Evolutionary conservation across 35 echinoderm and acorn worm species (phyloP).

Genomic region (Nesometra sesokonis): DNA sequence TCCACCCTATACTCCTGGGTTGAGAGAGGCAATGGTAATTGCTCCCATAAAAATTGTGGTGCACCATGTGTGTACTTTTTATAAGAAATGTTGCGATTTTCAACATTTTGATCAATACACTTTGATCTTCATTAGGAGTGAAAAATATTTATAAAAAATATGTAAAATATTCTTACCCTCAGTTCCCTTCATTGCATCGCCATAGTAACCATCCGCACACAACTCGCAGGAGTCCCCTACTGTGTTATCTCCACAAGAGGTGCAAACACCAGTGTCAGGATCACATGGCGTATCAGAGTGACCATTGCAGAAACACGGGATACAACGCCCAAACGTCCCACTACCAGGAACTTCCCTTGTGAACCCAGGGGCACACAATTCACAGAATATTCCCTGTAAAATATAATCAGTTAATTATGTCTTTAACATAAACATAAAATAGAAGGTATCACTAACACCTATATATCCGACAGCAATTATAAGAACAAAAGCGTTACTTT

Average conservation of each 20-base stretch:
- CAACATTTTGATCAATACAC: too few relatives aligned
- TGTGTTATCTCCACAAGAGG: conserved; percentile 54
- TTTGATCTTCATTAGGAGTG: too few relatives aligned
- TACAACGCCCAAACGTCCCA: conserved; percentile 63
- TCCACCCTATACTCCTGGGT: too few relatives aligned
- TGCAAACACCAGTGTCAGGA: conserved; percentile 51
- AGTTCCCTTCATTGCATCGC: conserved; percentile 58
- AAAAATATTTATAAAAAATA: not conserved
- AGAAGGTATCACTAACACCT: too few relatives aligned
- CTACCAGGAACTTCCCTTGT: conserved; percentile 12
- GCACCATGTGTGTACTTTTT: too few relatives aligned
- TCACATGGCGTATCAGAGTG: conserved; percentile 65
- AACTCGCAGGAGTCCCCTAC: conserved; percentile 60
- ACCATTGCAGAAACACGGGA: conserved; percentile 64
- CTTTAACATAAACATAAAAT: too few relatives aligned
- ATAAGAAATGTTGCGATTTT: too few relatives aligned
- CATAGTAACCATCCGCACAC: conserved; percentile 82
- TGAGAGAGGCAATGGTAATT: too few relatives aligned
- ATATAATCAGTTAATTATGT: too few relatives aligned
- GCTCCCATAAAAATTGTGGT: too few relatives aligned
- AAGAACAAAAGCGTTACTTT: too few relatives aligned
- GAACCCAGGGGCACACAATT: conserved; percentile 55
- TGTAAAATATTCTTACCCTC: conserved; percentile 25
- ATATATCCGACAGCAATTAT: too few relatives aligned
- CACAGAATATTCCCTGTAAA: conserved; percentile 80